phyloP scores from a whole-genome alignment of 2,888 invertebrate genomes.

The Stomorhina lunata region DNA sequence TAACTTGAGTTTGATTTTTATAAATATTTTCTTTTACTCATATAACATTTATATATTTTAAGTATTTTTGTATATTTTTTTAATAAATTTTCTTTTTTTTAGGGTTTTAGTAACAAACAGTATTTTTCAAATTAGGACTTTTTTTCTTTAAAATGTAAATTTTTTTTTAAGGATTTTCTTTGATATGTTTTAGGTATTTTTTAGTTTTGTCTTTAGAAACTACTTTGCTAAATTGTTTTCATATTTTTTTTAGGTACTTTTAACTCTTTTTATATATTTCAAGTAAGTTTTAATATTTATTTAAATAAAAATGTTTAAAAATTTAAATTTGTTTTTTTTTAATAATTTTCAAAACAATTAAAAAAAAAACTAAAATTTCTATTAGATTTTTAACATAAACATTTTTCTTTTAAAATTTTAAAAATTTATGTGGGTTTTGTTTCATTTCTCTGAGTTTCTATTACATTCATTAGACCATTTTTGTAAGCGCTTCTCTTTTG shows the following conservation, averaged over 20 bases:
- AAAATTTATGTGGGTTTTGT: conserved; percentile 40
- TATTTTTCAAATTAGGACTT: conserved; percentile 1
- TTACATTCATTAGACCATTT: conserved; percentile 14
- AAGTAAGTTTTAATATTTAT: conserved; percentile 56
- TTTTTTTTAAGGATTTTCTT: background rate
- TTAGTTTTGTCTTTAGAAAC: conserved; percentile 58
- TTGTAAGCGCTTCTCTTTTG: conserved; percentile 27
- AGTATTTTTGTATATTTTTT: conserved; percentile 52
- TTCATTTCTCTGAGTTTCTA: conserved; percentile 36
- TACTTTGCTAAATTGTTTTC: conserved; percentile 11
- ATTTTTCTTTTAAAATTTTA: conserved; percentile 56
- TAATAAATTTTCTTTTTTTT: conserved; percentile 42
- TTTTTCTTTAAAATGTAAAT: background rate
- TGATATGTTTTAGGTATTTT: conserved; percentile 52
- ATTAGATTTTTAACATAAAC: background rate
- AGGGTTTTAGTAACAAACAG: conserved; percentile 27
- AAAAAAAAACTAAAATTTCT: too few relatives aligned
- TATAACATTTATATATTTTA: conserved; percentile 43
- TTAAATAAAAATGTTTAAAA: conserved; percentile 34
- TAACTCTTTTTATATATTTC: conserved; percentile 61
- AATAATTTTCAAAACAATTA: background rate
- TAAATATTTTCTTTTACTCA: conserved; percentile 5
- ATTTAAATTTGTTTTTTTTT: background rate
- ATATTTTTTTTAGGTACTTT: conserved; percentile 59
- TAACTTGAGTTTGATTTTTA: background rate